Percentiles rank a stretch among this genome's conserved stretches.
Conservation (phyloP, 2,888 invertebrate genomes). For the Spilosoma lubricipeda region DNA sequence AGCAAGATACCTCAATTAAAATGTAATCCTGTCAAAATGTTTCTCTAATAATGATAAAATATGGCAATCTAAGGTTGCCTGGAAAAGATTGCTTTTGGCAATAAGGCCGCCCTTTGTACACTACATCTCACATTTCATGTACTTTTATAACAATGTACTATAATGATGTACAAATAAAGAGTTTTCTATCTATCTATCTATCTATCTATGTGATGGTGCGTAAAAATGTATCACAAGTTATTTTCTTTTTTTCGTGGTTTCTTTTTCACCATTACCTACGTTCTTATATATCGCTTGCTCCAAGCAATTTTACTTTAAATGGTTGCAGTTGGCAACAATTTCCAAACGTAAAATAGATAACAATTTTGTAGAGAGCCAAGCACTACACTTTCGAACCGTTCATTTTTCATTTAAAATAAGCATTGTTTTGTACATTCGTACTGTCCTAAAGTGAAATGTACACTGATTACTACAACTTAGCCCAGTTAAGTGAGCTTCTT, state of each 20-base stretch:
- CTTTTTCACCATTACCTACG: not conserved
- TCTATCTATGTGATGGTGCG: too few species aligned
- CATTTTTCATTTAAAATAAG: constrained; percentile 41
- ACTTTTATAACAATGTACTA: too few species aligned
- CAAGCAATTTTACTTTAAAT: constrained; percentile 40
- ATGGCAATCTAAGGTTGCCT: too few species aligned
- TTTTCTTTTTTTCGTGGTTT: not conserved
- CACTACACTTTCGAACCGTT: constrained; percentile 47
- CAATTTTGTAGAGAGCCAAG: constrained; percentile 71
- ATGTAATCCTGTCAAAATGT: too few species aligned
- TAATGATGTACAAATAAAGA: too few species aligned
- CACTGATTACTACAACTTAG: constrained; percentile 15
- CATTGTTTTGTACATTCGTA: constrained; percentile 45
- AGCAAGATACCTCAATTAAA: too few species aligned
- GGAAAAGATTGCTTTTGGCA: too few species aligned
- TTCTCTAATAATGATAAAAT: too few species aligned
- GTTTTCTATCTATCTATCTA: too few species aligned
- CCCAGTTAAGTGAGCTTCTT: not conserved
- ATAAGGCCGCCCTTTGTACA: too few species aligned
- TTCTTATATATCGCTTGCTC: constrained; percentile 16
- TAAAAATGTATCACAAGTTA: too few species aligned
- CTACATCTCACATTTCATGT: too few species aligned
- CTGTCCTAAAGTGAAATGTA: constrained; percentile 24
- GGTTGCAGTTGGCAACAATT: constrained; percentile 52
- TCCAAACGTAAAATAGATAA: constrained; percentile 62